Evolutionary conservation across 2,888 invertebrate genomes (phyloP).

Genomic region (Copidosoma aretas): DNA sequence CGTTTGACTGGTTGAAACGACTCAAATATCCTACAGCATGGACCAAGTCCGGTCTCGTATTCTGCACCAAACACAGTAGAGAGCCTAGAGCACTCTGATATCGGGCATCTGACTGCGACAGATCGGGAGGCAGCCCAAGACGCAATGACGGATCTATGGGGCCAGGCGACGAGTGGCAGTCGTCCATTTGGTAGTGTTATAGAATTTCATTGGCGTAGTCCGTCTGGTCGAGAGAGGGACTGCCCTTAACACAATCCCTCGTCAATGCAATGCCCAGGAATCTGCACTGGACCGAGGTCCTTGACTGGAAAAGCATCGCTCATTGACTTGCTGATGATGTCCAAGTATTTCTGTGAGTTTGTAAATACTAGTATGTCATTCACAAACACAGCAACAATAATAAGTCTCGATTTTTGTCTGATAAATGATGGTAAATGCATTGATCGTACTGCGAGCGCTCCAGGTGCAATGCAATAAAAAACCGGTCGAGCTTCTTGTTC

Average conservation of each 20-base stretch:
- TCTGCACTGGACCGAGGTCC: constrained; percentile 39
- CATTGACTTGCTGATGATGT: constrained; percentile 34
- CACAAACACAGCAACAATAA: constrained; percentile 40
- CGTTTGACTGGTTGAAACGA: constrained; percentile 19
- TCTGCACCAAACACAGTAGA: constrained; percentile 19
- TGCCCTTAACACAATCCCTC: not conserved
- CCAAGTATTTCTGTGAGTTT: constrained; percentile 36
- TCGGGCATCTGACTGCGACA: constrained; percentile 15
- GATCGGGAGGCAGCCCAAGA: too few species aligned
- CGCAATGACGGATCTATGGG: too few species aligned
- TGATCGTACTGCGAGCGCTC: constrained; percentile 25
- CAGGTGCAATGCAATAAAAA: too few species aligned
- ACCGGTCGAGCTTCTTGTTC: constrained; percentile 11
- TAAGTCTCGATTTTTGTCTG: constrained; percentile 27
- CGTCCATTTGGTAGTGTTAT: constrained; percentile 11
- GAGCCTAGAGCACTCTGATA: constrained; percentile 45
- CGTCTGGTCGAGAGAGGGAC: not conserved
- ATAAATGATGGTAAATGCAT: constrained; percentile 40
- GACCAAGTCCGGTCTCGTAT: too few species aligned
- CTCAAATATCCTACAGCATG: too few species aligned
- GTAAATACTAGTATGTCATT: constrained; percentile 17
- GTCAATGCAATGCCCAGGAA: constrained; percentile 28
- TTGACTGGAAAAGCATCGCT: constrained; percentile 39
- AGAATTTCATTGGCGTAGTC: not conserved
- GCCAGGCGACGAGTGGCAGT: constrained; percentile 31